phyloP scores from a whole-genome alignment of 2,888 invertebrate species.

The Pemphredon lugubris region DNA sequence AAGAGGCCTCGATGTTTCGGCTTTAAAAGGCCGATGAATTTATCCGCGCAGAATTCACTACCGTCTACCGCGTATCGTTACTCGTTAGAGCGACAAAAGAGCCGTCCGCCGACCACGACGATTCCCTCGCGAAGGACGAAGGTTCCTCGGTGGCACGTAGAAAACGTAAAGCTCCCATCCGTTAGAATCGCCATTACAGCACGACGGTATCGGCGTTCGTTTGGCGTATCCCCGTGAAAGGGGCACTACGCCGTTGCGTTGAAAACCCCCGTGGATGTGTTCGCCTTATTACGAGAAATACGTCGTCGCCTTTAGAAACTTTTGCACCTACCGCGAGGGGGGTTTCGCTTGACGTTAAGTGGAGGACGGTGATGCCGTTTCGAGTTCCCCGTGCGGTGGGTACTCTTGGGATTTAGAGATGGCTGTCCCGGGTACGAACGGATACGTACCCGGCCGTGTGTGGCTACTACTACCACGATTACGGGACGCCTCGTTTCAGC shows the following conservation, averaged over 20 bases:
- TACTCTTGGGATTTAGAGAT: not conserved
- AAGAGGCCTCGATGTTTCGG: too few species aligned
- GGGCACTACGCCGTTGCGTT: constrained; percentile 18
- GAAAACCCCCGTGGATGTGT: constrained; percentile 39
- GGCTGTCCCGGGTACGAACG: not conserved
- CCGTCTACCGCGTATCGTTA: constrained; percentile 19
- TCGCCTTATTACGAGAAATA: constrained; percentile 47
- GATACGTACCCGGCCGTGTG: too few species aligned
- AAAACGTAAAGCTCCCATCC: constrained; percentile 36
- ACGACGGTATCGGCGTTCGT: constrained; percentile 41
- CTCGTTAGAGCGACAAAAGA: constrained; percentile 45
- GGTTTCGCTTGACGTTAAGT: constrained; percentile 8
- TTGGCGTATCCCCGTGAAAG: constrained; percentile 46
- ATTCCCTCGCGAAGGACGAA: constrained; percentile 47
- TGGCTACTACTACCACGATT: too few species aligned
- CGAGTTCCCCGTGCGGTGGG: not conserved
- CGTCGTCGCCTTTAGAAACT: constrained; percentile 27
- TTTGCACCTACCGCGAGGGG: constrained; percentile 23
- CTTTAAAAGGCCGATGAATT: too few species aligned
- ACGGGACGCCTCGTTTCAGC: too few species aligned
- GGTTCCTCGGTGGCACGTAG: constrained; percentile 34
- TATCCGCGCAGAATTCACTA: not conserved
- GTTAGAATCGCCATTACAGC: constrained; percentile 56
- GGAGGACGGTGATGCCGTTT: not conserved
- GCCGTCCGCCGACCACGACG: constrained; percentile 41